These are phyloP conservation scores for Centroberyx gerrardi DNA, from an alignment of 2,797 vertebrate species.

Conservation along the genomic window DNA sequence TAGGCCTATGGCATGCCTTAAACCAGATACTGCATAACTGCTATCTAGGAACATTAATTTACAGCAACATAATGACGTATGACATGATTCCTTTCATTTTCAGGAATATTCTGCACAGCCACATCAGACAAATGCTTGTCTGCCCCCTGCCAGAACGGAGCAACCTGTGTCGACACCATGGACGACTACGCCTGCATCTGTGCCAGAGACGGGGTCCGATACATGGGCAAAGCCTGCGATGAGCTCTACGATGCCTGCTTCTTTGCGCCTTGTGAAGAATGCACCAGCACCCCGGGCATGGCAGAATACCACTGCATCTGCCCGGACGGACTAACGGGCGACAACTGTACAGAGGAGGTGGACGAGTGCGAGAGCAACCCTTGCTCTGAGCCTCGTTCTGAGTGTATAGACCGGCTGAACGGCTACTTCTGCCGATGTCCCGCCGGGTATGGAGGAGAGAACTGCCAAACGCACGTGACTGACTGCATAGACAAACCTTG, in stretches of 20 bases:
- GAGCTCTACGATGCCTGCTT: conserved; percentile 86
- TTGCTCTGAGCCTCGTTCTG: conserved; percentile 75
- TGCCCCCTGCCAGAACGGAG: conserved; percentile 88
- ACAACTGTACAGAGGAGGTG: conserved; percentile 76
- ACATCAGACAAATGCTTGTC: conserved; percentile 84
- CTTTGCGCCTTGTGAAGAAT: conserved; percentile 80
- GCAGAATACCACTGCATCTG: conserved; percentile 84
- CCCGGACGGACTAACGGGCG: conserved; percentile 73
- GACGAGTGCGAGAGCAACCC: conserved; percentile 87
- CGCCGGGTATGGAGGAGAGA: conserved; percentile 68
- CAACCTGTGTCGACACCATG: conserved; percentile 85
- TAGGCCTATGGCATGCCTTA: no score
- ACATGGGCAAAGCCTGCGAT: conserved; percentile 87
- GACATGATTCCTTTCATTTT: conserved; percentile 8
- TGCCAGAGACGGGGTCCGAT: conserved; percentile 79
- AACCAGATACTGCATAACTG: no score
- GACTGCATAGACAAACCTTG: conserved; percentile 88
- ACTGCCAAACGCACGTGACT: conserved; percentile 81
- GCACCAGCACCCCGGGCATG: conserved; percentile 77
- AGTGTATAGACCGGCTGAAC: conserved; percentile 80
- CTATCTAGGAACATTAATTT: not conserved
- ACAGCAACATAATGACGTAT: not conserved
- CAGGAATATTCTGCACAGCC: conserved; percentile 87
- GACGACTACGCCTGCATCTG: conserved; percentile 89
- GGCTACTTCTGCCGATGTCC: conserved; percentile 88